Conservation (phyloP, 1,140 invertebrate genomes). For the Apis florea region DNA sequence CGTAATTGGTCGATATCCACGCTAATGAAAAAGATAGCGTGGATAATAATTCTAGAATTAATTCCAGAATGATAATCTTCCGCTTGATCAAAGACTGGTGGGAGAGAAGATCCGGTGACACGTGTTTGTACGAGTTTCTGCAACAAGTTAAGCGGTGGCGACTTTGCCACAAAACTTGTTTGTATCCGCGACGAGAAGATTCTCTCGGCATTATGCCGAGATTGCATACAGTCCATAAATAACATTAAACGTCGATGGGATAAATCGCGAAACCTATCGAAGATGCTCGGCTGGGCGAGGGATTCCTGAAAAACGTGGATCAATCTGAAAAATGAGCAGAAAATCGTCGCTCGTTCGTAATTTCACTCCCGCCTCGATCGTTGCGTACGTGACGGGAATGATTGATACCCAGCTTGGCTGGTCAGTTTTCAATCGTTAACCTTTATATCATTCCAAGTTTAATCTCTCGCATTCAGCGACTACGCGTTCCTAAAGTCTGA, state of each 20-base stretch:
- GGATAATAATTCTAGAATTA: no score
- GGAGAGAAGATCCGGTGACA: neutral
- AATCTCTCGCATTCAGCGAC: conserved; percentile 17
- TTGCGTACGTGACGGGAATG: conserved; percentile 63
- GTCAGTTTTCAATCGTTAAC: conserved; percentile 60
- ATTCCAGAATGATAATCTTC: no score
- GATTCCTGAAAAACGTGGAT: conserved; percentile 25
- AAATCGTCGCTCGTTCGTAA: conserved; percentile 24
- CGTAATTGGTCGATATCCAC: no score
- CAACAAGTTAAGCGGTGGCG: neutral
- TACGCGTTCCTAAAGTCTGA: neutral
- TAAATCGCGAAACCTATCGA: conserved; percentile 20
- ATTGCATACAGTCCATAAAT: conserved; percentile 21
- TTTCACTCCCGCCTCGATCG: conserved; percentile 44
- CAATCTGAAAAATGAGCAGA: conserved; percentile 31
- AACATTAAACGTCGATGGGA: conserved; percentile 9
- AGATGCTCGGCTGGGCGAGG: neutral
- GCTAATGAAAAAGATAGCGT: no score
- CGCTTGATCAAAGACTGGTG: no score
- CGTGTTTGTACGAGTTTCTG: conserved; percentile 13
- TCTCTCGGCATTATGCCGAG: neutral
- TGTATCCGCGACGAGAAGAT: conserved; percentile 1
- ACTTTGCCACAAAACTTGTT: conserved; percentile 13
- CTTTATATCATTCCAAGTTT: conserved; percentile 45
- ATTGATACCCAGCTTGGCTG: conserved; percentile 57